Conservation (phyloP, 2,113 vertebrate genomes). For the Physeter macrocephalus region DNA sequence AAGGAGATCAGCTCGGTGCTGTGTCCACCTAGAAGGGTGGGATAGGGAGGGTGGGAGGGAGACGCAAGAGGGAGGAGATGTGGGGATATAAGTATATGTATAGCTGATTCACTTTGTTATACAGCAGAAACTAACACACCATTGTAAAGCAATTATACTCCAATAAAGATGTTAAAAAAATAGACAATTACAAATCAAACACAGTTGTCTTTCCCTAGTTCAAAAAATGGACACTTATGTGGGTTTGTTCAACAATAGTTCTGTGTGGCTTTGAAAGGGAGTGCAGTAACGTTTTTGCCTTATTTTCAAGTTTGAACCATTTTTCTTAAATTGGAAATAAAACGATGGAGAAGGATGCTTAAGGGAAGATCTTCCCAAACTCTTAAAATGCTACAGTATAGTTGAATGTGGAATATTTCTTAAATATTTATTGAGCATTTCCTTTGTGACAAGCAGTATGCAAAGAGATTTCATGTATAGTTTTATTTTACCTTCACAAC, state of each 20-base stretch:
- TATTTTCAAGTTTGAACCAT: not conserved
- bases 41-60: too few relatives aligned
- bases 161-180: too few relatives aligned
- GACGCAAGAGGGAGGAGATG: too few relatives aligned
- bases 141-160: too few relatives aligned
- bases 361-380: not conserved
- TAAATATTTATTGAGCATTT: not conserved
- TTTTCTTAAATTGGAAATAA: slow-evolving; percentile 9
- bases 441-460: not conserved
- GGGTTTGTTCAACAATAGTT: not conserved
- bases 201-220: not conserved
- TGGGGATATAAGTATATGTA: too few relatives aligned
- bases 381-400: not conserved
- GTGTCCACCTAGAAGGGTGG: too few relatives aligned
- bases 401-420: not conserved
- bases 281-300: not conserved
- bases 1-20: too few relatives aligned
- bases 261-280: not conserved
- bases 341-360: not conserved
- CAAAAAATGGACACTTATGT: not conserved
- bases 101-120: too few relatives aligned
- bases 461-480: not conserved
- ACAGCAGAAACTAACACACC: too few relatives aligned
- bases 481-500: not conserved
- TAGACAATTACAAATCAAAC: not conserved